Evolutionary conservation across 2,113 vertebrate species (phyloP), one percentile per base, ranked within the genome.

Genomic region (Indri indri): DNA sequence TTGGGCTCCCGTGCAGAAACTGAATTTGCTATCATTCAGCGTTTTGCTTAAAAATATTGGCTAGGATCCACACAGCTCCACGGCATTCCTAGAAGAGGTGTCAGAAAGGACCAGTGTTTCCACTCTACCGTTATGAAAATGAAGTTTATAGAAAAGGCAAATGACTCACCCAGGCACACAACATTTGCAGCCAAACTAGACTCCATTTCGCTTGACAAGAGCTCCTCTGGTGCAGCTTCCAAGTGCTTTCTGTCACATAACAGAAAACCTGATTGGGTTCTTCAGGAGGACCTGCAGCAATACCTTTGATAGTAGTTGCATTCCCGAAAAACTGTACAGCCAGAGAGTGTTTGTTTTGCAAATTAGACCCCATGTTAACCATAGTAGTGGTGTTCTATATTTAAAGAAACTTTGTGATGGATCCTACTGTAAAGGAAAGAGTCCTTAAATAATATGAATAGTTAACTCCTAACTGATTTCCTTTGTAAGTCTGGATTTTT

Each of bases 401-500:
- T 92, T 86, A 95, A 94, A 84, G 81, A 88, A 92, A 88, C 25
- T n/a, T 23, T 66, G 45, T 6, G 54, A 70, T 88, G 12, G 30
- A 94, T 71, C 92, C 11, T 84, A 90, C 90, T 37, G 32, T 50
- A 85, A 79, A 92, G n/a, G 66, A 92, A 95, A 94, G 42, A 94
- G 3, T 68, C 52, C 59, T 91, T 74, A 70, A 14, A 9, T 54
- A 87, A 93, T 83, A 30, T 70, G 96, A 85, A 88, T 83, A 86
- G 77, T 63, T 86, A 93, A 18, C 85, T 94, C 59, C 68, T 90
- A 66, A 92, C 77, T 18, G 5, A 54, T 93, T 95, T 92, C 66
- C 80, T 95, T 96, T 95, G 70, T 80, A 80, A 61, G 22, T 82
- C 59, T 88, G 59, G 6, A 68, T 73, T 95, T 95, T 96, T n/a